Evolutionary conservation across 2,113 vertebrate genomes (phyloP), one percentile per base, ranked within the genome.

Genomic region (Oncorhynchus nerka): DNA sequence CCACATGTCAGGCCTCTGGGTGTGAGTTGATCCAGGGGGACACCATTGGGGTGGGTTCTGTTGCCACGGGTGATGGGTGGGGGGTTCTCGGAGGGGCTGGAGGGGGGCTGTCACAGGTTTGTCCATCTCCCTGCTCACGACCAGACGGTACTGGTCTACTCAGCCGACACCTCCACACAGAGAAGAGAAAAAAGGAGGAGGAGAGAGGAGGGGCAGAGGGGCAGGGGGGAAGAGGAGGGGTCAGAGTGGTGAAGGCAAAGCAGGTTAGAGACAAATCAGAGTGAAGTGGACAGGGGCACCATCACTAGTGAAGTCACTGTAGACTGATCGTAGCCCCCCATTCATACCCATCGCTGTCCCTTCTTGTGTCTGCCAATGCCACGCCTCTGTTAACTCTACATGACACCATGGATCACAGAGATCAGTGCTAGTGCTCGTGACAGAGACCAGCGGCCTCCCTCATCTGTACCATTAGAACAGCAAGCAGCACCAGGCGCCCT

Each of bases 21-120:
- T 74, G 62, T 89, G 90, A 91, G 79, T 85, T 89, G 85, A 93
- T 92, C 78, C 73, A 74, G 80, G 71, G 48, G 87, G 90, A 93
- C 86, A 91, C 81, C 77, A 61, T 30, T 74, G 75, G 78, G 73
- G 30, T 57, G 0, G 19, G 75, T 75, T 76, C 61, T 1, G n/a
- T 76, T 67, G 81, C 75, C 74, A 26, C 20, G 28, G 55, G 61
- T 78, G 79, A 84, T 76, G 71, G 76, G 74, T 70, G 80, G 65
- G 81, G 86, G 76, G 66, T 22, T 48, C 68, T 64, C 48, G 20
- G 75, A 51, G 48, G 28, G 65, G 28, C 26, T 28, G 65, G 24
- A n/a, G 15, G 64, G 66, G 16, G 4, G 32, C 49, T 76, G 69
- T 48, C 71, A 64, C 39, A 26, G 77, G 78, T 81, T 59, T 74